These are phyloP conservation scores for Mythimna albipuncta DNA, from an alignment of 2,888 invertebrate genomes.

Conservation along the genomic window DNA sequence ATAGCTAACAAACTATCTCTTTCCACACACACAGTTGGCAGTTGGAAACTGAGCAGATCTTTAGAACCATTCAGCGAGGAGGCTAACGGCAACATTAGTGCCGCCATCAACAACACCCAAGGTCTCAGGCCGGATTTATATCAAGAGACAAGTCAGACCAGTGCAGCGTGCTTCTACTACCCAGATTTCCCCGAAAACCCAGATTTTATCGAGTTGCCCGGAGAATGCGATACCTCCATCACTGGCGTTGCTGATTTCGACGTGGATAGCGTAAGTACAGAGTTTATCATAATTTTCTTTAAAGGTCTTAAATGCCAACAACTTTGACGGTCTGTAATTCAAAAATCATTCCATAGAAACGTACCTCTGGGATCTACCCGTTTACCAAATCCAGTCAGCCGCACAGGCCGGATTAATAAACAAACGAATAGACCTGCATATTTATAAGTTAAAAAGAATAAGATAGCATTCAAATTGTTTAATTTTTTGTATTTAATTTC, in stretches of 20 bases:
- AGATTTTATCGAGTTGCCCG: conserved; percentile 71
- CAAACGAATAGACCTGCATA: neutral
- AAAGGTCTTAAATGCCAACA: neutral
- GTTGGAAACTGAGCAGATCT: conserved; percentile 9
- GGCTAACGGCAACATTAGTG: neutral
- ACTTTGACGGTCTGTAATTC: neutral
- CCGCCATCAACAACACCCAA: neutral
- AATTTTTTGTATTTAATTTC: too few species aligned
- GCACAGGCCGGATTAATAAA: neutral
- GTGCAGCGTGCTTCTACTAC: conserved; percentile 13
- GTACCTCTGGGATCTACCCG: neutral
- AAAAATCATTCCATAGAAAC: neutral
- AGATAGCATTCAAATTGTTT: too few species aligned
- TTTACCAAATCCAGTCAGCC: neutral
- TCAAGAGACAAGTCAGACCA: neutral
- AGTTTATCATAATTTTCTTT: neutral
- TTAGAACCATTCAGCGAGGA: neutral
- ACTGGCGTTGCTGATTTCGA: conserved; percentile 9
- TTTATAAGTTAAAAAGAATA: too few species aligned
- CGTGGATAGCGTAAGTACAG: neutral
- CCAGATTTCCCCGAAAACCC: conserved; percentile 53
- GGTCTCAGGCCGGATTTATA: neutral
- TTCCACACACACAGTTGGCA: conserved; percentile 9
- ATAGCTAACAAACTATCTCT: neutral
- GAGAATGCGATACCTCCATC: conserved; percentile 75